Conservation (phyloP, 2,888 invertebrate genomes). For the Cheilosia vernalis region DNA sequence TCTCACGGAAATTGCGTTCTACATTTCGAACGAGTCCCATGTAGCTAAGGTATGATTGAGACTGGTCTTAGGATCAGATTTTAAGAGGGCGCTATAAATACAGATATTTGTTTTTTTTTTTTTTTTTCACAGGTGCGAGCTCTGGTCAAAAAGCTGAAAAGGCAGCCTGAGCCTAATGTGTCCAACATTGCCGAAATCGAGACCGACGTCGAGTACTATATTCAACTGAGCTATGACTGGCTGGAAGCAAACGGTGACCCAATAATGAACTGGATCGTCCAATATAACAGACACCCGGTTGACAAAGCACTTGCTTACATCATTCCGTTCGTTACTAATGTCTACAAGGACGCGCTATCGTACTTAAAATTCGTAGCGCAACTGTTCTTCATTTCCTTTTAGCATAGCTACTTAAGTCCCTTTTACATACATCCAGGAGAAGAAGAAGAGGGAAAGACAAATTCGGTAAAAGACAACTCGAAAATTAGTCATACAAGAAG, state of each 20-base stretch:
- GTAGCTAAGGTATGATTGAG: conserved; percentile 76
- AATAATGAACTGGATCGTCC: conserved; percentile 78
- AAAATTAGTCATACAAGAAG: too few relatives aligned
- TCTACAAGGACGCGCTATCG: not conserved
- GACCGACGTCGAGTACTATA: conserved; percentile 72
- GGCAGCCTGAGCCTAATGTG: conserved; percentile 75
- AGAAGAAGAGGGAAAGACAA: too few relatives aligned
- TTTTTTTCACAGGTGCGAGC: conserved; percentile 75
- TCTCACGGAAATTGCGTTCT: conserved; percentile 78
- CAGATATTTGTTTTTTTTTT: not conserved
- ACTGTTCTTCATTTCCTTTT: too few relatives aligned
- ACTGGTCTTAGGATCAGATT: not conserved
- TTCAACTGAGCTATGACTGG: conserved; percentile 79
- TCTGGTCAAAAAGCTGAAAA: conserved; percentile 77
- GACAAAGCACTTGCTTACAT: conserved; percentile 24
- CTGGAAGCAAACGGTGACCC: conserved; percentile 78
- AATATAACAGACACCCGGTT: conserved; percentile 28
- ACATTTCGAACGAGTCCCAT: conserved; percentile 78
- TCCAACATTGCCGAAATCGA: conserved; percentile 72
- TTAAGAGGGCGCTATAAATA: not conserved
- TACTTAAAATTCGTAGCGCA: too few relatives aligned
- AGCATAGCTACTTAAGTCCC: too few relatives aligned
- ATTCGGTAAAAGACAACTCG: too few relatives aligned
- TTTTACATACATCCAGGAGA: too few relatives aligned
- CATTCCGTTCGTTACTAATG: conserved; percentile 32